Conservation (phyloP, 2,888 invertebrate genomes). For the Priocnemis perturbator region DNA sequence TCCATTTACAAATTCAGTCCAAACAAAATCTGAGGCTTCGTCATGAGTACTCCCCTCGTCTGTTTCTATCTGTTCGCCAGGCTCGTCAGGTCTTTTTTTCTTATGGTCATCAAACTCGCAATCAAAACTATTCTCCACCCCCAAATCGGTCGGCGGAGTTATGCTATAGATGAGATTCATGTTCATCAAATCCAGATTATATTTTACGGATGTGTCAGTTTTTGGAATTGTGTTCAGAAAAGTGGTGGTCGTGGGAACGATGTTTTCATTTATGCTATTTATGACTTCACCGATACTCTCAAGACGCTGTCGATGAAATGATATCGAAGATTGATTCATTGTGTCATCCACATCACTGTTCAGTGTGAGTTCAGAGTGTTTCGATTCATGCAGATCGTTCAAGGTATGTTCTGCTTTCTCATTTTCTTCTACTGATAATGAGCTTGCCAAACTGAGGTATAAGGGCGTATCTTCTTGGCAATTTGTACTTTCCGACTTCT, state of each 20-base stretch:
- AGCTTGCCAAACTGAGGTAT: too few relatives aligned
- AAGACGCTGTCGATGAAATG: constrained; percentile 35
- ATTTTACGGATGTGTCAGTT: constrained; percentile 60
- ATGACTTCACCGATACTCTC: constrained; percentile 62
- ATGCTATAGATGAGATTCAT: constrained; percentile 68
- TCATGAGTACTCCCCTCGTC: constrained; percentile 16
- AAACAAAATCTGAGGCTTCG: constrained; percentile 22
- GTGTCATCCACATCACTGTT: too few relatives aligned
- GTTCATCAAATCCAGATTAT: constrained; percentile 61
- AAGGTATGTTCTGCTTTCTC: too few relatives aligned
- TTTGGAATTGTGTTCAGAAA: constrained; percentile 44
- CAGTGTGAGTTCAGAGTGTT: too few relatives aligned
- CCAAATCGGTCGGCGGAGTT: constrained; percentile 53
- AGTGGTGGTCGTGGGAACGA: constrained; percentile 52
- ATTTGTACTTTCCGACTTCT: too few relatives aligned
- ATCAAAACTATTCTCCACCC: too few relatives aligned
- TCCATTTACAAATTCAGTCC: constrained; percentile 17
- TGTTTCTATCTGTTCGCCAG: constrained; percentile 20
- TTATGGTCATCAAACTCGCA: constrained; percentile 12
- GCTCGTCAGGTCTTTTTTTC: not conserved
- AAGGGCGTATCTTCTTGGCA: too few relatives aligned
- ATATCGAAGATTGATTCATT: too few relatives aligned
- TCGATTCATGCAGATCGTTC: too few relatives aligned
- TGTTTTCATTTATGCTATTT: constrained; percentile 55
- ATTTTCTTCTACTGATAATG: too few relatives aligned